Evolutionary conservation across 2,113 vertebrate species (phyloP).

Genomic region (Syrrhaptes paradoxus): DNA sequence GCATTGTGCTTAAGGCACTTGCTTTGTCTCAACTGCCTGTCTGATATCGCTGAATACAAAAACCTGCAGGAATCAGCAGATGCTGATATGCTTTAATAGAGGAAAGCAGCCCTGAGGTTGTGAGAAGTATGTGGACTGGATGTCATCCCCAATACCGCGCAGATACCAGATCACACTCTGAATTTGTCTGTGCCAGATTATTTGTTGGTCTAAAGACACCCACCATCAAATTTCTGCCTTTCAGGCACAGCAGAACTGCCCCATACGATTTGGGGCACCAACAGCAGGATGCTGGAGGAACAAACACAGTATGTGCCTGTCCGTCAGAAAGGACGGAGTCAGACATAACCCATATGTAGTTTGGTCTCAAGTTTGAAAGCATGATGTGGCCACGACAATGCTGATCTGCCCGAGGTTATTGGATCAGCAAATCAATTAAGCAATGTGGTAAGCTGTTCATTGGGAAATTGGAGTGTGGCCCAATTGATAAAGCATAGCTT

Average conservation of each 20-base stretch:
- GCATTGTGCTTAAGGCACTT: neutral
- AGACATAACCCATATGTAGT: accelerated
- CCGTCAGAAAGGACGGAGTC: neutral
- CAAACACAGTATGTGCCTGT: accelerated
- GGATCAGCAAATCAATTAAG: neutral
- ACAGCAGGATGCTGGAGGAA: neutral
- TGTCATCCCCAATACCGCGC: neutral
- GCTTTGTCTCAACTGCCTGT: neutral
- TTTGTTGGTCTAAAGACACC: neutral
- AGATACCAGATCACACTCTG: neutral
- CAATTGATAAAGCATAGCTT: neutral
- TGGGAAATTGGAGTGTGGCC: neutral
- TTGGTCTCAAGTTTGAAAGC: neutral
- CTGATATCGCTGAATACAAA: neutral
- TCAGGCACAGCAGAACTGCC: neutral
- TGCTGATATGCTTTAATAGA: neutral
- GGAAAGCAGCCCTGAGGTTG: neutral
- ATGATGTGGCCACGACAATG: neutral
- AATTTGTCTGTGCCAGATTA: neutral
- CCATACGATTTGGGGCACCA: neutral
- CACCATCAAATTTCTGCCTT: neutral
- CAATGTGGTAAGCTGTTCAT: neutral
- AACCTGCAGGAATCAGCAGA: neutral
- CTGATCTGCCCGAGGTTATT: neutral
- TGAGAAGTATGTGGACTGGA: neutral